Conservation (phyloP, 2,113 vertebrate genomes). For the Tetrao urogallus region DNA sequence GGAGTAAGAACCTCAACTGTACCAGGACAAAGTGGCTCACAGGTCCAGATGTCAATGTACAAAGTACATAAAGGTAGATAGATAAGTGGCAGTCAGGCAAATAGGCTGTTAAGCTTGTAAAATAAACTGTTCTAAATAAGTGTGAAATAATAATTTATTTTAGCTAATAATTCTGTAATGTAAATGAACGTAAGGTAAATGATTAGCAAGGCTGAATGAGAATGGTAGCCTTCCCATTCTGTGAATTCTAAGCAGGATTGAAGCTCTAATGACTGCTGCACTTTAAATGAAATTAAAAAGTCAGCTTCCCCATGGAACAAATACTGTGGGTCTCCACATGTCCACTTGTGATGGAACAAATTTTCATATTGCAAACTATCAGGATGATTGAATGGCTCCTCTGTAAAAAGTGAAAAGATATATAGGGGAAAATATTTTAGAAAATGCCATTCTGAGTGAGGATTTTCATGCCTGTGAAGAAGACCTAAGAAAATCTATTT, state of each 20-base stretch:
- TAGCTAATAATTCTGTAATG: background rate
- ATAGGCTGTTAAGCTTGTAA: background rate
- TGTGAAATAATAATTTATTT: background rate
- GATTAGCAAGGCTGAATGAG: background rate
- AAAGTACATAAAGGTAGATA: background rate
- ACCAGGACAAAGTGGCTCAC: background rate
- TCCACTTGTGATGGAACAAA: background rate
- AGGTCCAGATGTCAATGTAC: background rate
- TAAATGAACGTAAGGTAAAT: background rate
- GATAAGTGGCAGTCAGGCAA: background rate
- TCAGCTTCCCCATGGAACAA: background rate
- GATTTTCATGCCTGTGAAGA: background rate
- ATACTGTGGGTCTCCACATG: background rate
- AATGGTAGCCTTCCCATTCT: background rate
- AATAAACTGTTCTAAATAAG: background rate
- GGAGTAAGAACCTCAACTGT: background rate
- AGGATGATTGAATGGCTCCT: conserved; percentile 34
- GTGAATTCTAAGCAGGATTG: background rate
- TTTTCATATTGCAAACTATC: background rate
- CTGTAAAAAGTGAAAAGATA: conserved; percentile 3
- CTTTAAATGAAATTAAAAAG: background rate
- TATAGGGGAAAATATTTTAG: background rate
- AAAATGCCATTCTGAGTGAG: conserved; percentile 1
- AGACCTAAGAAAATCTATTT: conserved; percentile 30
- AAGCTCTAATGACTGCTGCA: background rate